Evolutionary conservation across 1,140 invertebrate genomes (phyloP), one percentile per base, ranked within the genome.

Genomic region (Epicauta chinensis): DNA sequence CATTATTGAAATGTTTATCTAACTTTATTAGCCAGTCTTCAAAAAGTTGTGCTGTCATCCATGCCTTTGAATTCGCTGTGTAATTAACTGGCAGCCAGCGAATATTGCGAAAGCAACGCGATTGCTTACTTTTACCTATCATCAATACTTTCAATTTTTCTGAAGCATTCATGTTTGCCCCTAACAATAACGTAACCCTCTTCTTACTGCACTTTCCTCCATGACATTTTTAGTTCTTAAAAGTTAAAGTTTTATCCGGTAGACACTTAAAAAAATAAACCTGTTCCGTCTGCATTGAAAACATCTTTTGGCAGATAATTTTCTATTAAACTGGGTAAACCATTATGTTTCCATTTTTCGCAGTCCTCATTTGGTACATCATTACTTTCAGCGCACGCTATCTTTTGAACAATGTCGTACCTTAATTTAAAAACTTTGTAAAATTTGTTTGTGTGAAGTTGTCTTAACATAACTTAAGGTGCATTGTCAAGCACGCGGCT

Each of bases 221-320:
- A 37, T 32, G 53, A 58, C 67, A 73, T 29, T 53, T 53, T 32
- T 53, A 4, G 10, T 46, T 39, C 40, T 53, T 53, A 32, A 53
- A 53, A 29, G 35, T 56, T 58, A 51, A 68, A 54, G 17, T 61
- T 47, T 66, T 64, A 31, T 69, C 53, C 5, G 68, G 67, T 10
- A 65, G n/a, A 49, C 15, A 63, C 55, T 55, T 61, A 62, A 48
- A 55, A 75, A 57, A 74, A 74, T 5, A 72, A 34, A 2, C 63
- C 67, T 2, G 62, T 71, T 53, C 73, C 68, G 57, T 75, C 72
- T n/a, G 63, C 64, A 59, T 72, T 75, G 57, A 66, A 73, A 46
- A 74, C 64, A 53, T 71, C 56, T 35, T 66, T 36, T 37, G 57
- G 44, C 16, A 3, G 42, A 59, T 57, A 61, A 39, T 56, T 47